Evolutionary conservation across 2,113 vertebrate genomes (phyloP).

Genomic region (Triplophysa siluroides): DNA sequence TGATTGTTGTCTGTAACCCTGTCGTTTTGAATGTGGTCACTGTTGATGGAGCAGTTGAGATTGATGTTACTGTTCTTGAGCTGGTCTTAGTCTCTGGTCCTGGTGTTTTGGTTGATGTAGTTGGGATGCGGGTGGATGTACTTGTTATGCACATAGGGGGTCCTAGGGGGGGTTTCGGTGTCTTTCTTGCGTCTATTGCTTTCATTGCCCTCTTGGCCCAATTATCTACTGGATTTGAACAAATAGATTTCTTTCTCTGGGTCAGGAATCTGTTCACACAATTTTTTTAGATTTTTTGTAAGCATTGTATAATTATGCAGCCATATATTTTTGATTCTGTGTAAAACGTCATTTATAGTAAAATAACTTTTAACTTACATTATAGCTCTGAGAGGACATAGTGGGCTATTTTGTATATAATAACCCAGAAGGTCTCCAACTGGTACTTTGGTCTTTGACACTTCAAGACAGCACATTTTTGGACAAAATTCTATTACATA

Average conservation of each 20-base stretch:
- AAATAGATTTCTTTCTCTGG: background rate
- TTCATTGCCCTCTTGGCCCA: background rate
- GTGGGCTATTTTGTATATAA: background rate
- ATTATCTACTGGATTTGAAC: background rate
- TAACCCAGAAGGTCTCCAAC: background rate
- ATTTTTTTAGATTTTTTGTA: too few relatives aligned
- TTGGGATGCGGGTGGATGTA: background rate
- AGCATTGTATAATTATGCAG: background rate
- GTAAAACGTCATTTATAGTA: background rate
- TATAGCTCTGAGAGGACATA: background rate
- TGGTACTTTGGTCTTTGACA: background rate
- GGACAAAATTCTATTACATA: background rate
- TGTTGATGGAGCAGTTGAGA: too few relatives aligned
- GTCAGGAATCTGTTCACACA: background rate
- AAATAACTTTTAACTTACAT: background rate
- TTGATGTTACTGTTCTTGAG: background rate
- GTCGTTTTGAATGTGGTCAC: fast-evolving
- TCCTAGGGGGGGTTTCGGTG: background rate
- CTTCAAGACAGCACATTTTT: background rate
- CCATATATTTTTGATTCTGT: background rate
- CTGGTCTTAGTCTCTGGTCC: background rate
- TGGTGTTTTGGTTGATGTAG: background rate
- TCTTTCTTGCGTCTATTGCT: background rate
- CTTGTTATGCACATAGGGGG: too few relatives aligned
- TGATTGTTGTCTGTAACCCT: too few relatives aligned